Conservation (phyloP, 2,113 vertebrate species). For the Triplophysa siluroides region DNA sequence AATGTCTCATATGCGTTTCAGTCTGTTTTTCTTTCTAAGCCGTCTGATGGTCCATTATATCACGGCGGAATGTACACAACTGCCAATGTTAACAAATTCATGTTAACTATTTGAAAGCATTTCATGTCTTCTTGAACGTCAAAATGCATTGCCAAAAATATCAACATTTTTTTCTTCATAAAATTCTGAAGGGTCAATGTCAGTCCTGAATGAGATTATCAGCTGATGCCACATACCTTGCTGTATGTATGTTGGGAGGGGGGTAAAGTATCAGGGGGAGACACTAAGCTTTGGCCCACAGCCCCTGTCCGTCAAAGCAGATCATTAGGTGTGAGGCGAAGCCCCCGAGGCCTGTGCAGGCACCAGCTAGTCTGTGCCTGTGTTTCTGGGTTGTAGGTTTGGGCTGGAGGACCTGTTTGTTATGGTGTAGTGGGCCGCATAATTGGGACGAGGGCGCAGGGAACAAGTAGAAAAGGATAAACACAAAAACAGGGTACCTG, state of each 20-base stretch:
- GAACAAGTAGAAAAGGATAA: slow-evolving; percentile 47
- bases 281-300: slow-evolving; percentile 53
- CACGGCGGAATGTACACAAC: not conserved
- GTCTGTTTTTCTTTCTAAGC: slow-evolving; percentile 31
- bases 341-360: slow-evolving; percentile 69
- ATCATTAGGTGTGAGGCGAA: slow-evolving; percentile 65
- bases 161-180: not conserved
- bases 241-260: slow-evolving; percentile 16
- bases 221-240: slow-evolving; percentile 47
- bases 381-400: slow-evolving; percentile 59
- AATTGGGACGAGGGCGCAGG: slow-evolving; percentile 51
- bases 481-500: slow-evolving; percentile 50
- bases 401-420: slow-evolving; percentile 60
- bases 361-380: slow-evolving; percentile 72
- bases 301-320: slow-evolving; percentile 59
- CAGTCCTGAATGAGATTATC: slow-evolving; percentile 22
- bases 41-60: not conserved
- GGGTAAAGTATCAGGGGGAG: slow-evolving; percentile 47
- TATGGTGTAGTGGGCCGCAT: slow-evolving; percentile 58
- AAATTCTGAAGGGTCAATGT: slow-evolving; percentile 24
- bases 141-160: not conserved
- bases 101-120: no score
- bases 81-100: not conserved
- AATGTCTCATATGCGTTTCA: slow-evolving; percentile 21
- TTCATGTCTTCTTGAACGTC: not conserved